Base-by-base conservation (phyloP, 2,113 vertebrate species). In the Gavialis gangeticus region DNA sequence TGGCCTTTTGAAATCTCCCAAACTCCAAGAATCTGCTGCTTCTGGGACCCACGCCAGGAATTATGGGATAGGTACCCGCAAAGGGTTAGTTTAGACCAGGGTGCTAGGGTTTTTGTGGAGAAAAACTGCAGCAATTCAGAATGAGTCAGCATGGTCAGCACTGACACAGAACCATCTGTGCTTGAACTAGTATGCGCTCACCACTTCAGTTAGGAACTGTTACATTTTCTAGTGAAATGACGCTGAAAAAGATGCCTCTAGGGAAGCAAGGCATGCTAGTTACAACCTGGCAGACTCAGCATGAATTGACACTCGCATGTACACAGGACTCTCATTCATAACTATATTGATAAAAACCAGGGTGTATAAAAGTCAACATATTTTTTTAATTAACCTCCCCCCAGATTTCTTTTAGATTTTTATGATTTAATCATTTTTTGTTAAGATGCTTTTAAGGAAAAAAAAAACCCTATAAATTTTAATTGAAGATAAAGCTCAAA, bases 21-120 rank as follows among this genome's bases (percentile, higher is more conserved):
- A 95, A 56, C 95, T 95, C 96, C 90, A 94, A 95, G 91, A 94
- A 96, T 95, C 92, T 96, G 90, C 95, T 95, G 96, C 96, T 96
- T 95, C 96, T 96, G 94, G 96, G 96, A 96, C 78, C 92, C 85
- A 66, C 2, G 94, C 96, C 96, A 96, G 90, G 76, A 95, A 88
- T 92, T 89, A 92, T 76, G 91, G 95, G 94, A 96, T 92, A 95
- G 95, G 84, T 96, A 88, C 94, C 88, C 86, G 80, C 81, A 90
- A 82, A 96, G 91, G 92, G 90, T 88, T 96, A 94, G 88, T 96
- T 93, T 56, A 96, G 84, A 95, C 7, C 46, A 94, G 92, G 78
- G 84, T 93, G 92, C 88, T 91, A 85, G 79, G 95, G 95, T 96
- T 96, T 94, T 96, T 77, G 78, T n/a, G 88, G 82, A 94, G 84